phyloP scores from a whole-genome alignment of 2,113 vertebrate species.

The Chinchilla lanigera region DNA sequence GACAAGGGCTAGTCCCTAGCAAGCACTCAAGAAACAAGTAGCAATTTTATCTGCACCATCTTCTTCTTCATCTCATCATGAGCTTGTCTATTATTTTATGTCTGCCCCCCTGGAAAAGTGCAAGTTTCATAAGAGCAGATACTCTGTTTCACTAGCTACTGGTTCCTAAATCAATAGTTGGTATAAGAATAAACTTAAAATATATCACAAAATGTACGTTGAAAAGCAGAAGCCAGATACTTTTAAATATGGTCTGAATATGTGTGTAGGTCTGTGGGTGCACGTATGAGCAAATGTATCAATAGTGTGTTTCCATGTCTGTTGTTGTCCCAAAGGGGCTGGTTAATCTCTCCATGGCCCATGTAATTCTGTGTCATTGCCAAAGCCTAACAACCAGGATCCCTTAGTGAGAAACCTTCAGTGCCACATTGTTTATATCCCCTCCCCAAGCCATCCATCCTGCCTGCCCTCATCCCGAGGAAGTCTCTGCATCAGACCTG shows the following conservation, averaged over 20 bases:
- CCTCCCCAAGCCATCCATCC: not conserved
- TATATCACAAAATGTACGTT: not conserved
- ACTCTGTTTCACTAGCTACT: not conserved
- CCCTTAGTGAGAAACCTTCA: not conserved
- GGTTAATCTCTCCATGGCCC: not conserved
- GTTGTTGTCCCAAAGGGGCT: rapidly evolving
- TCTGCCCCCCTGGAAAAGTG: not conserved
- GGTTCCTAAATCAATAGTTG: not conserved
- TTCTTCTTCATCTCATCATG: not conserved
- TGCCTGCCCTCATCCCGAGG: slow-evolving; percentile 33
- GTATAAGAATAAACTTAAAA: not conserved
- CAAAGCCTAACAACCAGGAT: not conserved
- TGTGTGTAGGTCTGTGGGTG: not conserved
- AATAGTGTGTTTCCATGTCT: not conserved
- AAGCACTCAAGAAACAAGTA: not conserved
- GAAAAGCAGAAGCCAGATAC: not conserved
- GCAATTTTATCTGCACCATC: not conserved
- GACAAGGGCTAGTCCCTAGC: not conserved
- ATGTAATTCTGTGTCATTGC: not conserved
- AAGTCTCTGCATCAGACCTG: slow-evolving; percentile 41
- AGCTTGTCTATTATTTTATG: not conserved
- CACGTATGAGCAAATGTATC: not conserved
- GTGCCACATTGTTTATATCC: slow-evolving; percentile 43
- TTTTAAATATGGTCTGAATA: not conserved
- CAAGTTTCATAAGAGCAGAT: not conserved